phyloP scores from a whole-genome alignment of 2,797 vertebrate genomes.

The Bufotes viridis region DNA sequence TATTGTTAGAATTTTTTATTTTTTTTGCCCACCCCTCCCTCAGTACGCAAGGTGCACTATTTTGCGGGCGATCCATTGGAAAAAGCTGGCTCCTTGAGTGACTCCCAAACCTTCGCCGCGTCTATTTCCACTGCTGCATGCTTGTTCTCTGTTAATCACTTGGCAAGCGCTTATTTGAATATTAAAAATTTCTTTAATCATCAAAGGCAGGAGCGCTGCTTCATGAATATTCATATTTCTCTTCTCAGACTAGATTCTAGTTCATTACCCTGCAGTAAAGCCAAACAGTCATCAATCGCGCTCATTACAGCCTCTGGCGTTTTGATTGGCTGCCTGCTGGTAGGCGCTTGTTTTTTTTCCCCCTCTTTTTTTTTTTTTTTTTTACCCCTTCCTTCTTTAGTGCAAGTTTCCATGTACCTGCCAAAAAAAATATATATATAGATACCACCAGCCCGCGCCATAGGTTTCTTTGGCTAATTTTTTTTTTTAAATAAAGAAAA shows the following conservation, averaged over 20 bases:
- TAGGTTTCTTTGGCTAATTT: constrained; percentile 75
- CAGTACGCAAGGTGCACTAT: background rate
- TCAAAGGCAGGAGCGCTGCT: constrained; percentile 96
- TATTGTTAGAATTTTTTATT: constrained; percentile 75
- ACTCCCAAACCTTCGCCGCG: constrained; percentile 80
- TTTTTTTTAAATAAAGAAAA: constrained; percentile 69
- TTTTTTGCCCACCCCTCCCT: constrained; percentile 1
- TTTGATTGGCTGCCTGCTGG: constrained; percentile 86
- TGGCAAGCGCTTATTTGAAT: constrained; percentile 99
- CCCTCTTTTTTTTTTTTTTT: background rate
- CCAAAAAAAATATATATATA: constrained; percentile 67
- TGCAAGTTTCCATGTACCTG: constrained; percentile 78
- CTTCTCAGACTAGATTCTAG: constrained; percentile 93
- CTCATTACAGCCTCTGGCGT: constrained; percentile 84
- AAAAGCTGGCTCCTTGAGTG: constrained; percentile 68
- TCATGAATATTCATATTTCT: constrained; percentile 99
- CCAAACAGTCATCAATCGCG: constrained; percentile 96
- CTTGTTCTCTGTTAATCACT: constrained; percentile 96
- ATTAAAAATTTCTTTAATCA: constrained; percentile 99
- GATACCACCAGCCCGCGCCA: constrained; percentile 71
- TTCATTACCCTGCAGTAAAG: constrained; percentile 98
- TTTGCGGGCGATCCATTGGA: constrained; percentile 21
- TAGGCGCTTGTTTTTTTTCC: constrained; percentile 73
- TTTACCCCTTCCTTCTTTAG: constrained; percentile 66
- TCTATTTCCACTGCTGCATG: constrained; percentile 84